These are phyloP conservation scores for Fistularia commersonii DNA, from an alignment of 2,797 vertebrate species.

Conservation along the genomic window DNA sequence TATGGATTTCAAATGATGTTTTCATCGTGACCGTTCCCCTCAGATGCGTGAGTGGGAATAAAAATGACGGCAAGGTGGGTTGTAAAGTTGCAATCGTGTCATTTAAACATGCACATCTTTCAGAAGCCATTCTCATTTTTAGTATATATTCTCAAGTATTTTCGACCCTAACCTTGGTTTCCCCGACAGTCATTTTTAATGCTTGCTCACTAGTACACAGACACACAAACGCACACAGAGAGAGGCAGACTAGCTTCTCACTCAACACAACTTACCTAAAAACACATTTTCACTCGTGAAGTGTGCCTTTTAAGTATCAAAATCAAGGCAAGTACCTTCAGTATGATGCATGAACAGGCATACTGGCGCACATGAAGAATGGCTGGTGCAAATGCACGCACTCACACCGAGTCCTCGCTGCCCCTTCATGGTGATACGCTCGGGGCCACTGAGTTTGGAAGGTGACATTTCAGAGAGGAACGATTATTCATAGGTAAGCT, in stretches of 20 bases:
- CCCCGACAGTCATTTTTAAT: neutral
- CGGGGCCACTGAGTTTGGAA: conserved; percentile 64
- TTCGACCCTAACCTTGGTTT: conserved; percentile 8
- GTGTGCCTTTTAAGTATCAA: too few species aligned
- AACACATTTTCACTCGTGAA: too few species aligned
- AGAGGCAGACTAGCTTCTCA: too few species aligned
- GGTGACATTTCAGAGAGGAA: conserved; percentile 67
- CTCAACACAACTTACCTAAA: too few species aligned
- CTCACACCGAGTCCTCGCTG: conserved; percentile 4
- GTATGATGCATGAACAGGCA: too few species aligned
- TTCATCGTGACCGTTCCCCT: conserved; percentile 35
- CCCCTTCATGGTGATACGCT: conserved; percentile 5
- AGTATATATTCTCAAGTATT: conserved; percentile 17
- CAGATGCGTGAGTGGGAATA: conserved; percentile 20
- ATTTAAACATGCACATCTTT: neutral
- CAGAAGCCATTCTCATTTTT: conserved; percentile 17
- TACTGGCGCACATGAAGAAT: neutral
- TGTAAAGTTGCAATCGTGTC: conserved; percentile 10
- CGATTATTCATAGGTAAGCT: conserved; percentile 64
- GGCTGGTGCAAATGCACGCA: conserved; percentile 6
- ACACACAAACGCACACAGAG: conserved; percentile 2
- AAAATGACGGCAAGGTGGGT: conserved; percentile 9
- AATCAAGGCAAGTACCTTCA: too few species aligned
- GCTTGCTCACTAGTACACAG: neutral
- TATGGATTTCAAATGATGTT: conserved; percentile 33